These are phyloP conservation scores for Ptychodera flava DNA, from an alignment of 35 echinoderm and acorn worm genomes.

Conservation along the genomic window DNA sequence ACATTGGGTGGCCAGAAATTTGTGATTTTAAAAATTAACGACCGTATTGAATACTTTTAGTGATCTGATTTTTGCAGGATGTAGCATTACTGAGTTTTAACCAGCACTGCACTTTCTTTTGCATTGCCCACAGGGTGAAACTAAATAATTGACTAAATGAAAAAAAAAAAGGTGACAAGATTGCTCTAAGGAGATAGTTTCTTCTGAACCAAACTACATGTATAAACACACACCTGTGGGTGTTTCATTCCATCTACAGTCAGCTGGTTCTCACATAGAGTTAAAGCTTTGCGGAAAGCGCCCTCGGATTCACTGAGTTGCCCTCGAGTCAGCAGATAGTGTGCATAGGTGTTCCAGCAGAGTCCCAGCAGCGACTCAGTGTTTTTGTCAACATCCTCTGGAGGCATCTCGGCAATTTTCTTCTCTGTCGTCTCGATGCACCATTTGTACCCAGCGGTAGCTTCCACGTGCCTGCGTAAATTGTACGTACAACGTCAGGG, in stretches of 20 bases:
- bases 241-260: slow-evolving; percentile 49
- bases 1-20: too few relatives aligned
- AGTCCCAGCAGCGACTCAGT: slow-evolving; percentile 36
- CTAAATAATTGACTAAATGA: too few relatives aligned
- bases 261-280: slow-evolving; percentile 56
- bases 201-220: too few relatives aligned
- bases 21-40: too few relatives aligned
- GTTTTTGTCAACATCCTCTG: neutral
- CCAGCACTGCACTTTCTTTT: too few relatives aligned
- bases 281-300: slow-evolving; percentile 36
- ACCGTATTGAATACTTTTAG: too few relatives aligned
- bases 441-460: slow-evolving; percentile 49
- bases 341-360: slow-evolving; percentile 49
- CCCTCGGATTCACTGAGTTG: slow-evolving; percentile 31
- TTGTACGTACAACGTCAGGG: too few relatives aligned
- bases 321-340: slow-evolving; percentile 27
- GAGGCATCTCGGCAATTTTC: slow-evolving; percentile 11
- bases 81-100: too few relatives aligned
- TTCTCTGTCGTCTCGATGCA: slow-evolving; percentile 59
- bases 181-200: too few relatives aligned
- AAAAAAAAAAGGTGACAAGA: too few relatives aligned
- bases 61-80: too few relatives aligned
- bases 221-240: slow-evolving; percentile 64
- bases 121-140: too few relatives aligned
- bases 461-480: slow-evolving; percentile 56